These are phyloP conservation scores for Stictocephala bisonia DNA, from an alignment of 2,888 invertebrate species.

Conservation along the genomic window DNA sequence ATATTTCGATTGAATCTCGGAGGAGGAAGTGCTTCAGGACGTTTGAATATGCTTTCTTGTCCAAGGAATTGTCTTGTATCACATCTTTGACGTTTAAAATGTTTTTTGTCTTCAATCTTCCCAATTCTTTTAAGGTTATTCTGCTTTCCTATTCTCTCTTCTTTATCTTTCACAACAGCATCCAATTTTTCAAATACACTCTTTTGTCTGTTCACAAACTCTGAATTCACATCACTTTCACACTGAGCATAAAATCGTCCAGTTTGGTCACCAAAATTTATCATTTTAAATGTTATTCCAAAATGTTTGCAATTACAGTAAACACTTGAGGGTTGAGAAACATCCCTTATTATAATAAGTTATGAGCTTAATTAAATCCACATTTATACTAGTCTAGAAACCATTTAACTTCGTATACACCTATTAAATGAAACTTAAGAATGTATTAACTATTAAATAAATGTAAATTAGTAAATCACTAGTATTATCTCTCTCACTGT, in stretches of 20 bases:
- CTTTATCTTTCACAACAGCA: conserved; percentile 71
- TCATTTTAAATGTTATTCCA: too few relatives aligned
- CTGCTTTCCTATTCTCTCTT: conserved; percentile 53
- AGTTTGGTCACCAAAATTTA: neutral
- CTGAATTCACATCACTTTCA: conserved; percentile 60
- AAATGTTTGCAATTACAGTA: too few relatives aligned
- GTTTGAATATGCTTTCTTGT: conserved; percentile 83
- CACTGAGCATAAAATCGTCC: conserved; percentile 3
- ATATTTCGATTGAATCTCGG: conserved; percentile 62
- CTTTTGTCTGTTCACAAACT: conserved; percentile 72
- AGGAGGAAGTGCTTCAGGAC: conserved; percentile 73
- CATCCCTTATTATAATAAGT: too few relatives aligned
- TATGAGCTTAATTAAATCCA: too few relatives aligned
- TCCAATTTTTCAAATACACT: conserved; percentile 76
- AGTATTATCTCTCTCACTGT: too few relatives aligned
- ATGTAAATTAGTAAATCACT: too few relatives aligned
- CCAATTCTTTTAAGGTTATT: neutral
- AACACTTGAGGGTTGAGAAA: too few relatives aligned
- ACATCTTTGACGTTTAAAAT: conserved; percentile 57
- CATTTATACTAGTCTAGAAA: too few relatives aligned
- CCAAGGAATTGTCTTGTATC: conserved; percentile 74
- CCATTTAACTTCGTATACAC: too few relatives aligned
- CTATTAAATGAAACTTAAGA: too few relatives aligned
- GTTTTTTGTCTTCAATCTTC: neutral
- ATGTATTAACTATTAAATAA: too few relatives aligned